Conservation (phyloP, 1,140 invertebrate species). For the Cyclargus thomasi region DNA sequence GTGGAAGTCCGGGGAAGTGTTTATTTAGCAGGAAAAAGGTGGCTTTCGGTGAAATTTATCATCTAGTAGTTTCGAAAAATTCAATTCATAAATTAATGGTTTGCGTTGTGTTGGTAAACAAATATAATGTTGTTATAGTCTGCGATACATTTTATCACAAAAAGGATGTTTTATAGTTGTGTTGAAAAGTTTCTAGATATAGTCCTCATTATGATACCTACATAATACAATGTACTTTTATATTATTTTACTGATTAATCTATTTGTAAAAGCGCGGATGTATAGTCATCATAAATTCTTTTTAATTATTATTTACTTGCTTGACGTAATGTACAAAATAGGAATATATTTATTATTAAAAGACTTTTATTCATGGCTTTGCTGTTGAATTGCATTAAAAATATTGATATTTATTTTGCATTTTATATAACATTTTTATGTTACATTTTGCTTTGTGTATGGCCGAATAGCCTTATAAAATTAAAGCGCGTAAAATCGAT, state of each 20-base stretch:
- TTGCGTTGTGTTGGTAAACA: neutral
- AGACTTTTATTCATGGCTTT: too few species aligned
- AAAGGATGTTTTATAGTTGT: neutral
- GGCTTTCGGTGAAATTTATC: too few species aligned
- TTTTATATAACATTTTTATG: neutral
- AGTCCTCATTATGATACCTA: neutral
- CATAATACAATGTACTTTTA: neutral
- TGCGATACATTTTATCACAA: neutral
- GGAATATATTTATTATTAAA: too few species aligned
- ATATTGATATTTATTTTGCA: neutral
- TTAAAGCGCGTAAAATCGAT: conserved; percentile 4
- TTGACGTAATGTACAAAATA: too few species aligned
- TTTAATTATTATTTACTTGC: too few species aligned
- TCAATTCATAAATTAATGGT: neutral
- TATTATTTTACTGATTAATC: neutral
- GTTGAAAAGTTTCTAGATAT: neutral
- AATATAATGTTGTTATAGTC: neutral
- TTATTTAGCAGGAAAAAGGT: too few species aligned
- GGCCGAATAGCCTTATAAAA: neutral
- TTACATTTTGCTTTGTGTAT: neutral
- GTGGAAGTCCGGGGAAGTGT: too few species aligned
- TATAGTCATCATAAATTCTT: neutral
- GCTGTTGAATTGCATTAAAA: neutral
- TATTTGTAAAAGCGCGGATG: neutral
- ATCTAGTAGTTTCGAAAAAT: too few species aligned